Percentiles rank a stretch among this genome's conserved stretches.
phyloP scores from a whole-genome alignment of 2,888 invertebrate species.

The Troides helena region DNA sequence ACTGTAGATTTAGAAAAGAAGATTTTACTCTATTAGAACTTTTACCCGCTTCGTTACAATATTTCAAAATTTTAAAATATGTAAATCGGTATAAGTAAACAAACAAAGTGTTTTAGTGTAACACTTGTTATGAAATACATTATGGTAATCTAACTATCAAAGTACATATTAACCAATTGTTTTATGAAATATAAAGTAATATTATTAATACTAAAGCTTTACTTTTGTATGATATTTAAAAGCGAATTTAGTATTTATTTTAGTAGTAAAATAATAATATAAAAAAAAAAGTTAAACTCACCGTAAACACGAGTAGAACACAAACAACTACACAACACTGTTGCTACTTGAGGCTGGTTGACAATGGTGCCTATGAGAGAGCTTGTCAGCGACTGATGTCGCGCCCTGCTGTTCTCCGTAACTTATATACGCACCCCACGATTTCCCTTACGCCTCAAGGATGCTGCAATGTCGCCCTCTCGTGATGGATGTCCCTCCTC shows the following conservation, averaged over 20 bases:
- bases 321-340: slow-evolving; percentile 60
- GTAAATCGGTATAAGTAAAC: neutral
- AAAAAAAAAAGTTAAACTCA: slow-evolving; percentile 42
- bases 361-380: slow-evolving; percentile 56
- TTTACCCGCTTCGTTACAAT: neutral
- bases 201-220: neutral
- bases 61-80: neutral
- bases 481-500: slow-evolving; percentile 53
- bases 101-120: neutral
- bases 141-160: neutral
- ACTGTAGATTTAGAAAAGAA: slow-evolving; percentile 1
- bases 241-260: neutral
- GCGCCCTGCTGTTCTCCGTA: slow-evolving; percentile 57
- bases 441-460: slow-evolving; percentile 48
- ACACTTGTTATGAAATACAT: neutral
- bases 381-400: slow-evolving; percentile 58
- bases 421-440: slow-evolving; percentile 69
- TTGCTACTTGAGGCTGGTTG: slow-evolving; percentile 44
- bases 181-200: neutral
- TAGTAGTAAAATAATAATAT: neutral
- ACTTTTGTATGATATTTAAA: neutral
- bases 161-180: neutral
- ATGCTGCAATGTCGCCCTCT: slow-evolving; percentile 68
- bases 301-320: slow-evolving; percentile 51
- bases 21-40: neutral